phyloP scores from a whole-genome alignment of 2,113 vertebrate species.

The Hydropotes inermis region DNA sequence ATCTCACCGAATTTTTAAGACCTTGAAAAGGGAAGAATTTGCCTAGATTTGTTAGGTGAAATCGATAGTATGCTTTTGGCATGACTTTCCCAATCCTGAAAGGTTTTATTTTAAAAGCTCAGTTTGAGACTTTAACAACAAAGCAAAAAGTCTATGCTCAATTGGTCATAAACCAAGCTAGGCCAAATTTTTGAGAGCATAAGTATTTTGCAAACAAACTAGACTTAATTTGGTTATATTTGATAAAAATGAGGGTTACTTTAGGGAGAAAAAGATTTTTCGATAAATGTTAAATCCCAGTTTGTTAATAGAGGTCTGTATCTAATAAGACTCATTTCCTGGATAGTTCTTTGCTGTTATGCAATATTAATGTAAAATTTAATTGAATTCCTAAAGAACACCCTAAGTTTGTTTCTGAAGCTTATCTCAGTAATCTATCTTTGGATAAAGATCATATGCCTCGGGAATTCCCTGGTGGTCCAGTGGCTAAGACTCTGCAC shows the following conservation, averaged over 20 bases:
- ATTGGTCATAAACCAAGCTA: neutral
- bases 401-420: neutral
- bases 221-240: no score
- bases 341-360: neutral
- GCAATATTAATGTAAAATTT: neutral
- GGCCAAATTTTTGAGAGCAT: no score
- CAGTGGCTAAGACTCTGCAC: no score
- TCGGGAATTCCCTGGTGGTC: no score
- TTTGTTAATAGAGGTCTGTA: neutral
- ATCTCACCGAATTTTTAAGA: neutral
- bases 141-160: neutral
- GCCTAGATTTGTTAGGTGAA: neutral
- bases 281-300: neutral
- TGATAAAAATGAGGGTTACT: neutral
- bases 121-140: neutral
- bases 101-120: neutral
- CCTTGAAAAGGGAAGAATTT: neutral
- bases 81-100: neutral
- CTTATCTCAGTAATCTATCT: neutral
- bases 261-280: neutral
- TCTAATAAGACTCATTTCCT: neutral
- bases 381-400: neutral
- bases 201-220: no score
- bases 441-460: neutral
- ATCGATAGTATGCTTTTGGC: neutral